Conservation (phyloP, 2,888 invertebrate species). For the Drosophila stalkeri region DNA sequence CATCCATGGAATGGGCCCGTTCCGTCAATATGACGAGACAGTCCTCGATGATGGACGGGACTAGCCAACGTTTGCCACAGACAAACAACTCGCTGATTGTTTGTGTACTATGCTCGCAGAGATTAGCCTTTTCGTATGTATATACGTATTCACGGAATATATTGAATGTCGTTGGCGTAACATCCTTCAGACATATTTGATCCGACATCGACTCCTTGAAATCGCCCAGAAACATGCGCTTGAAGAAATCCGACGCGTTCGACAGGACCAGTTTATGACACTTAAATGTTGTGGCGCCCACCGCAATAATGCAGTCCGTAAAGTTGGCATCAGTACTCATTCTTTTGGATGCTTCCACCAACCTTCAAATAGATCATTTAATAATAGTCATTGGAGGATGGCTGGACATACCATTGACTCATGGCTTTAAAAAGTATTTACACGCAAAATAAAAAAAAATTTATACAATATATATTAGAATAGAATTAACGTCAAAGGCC, state of each 20-base stretch:
- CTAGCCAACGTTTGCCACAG: constrained; percentile 22
- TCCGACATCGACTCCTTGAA: constrained; percentile 7
- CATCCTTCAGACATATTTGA: too few relatives aligned
- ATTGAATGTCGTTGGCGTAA: too few relatives aligned
- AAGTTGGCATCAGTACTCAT: constrained; percentile 21
- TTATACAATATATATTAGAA: background rate
- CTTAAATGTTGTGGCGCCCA: constrained; percentile 28
- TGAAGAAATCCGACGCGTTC: too few relatives aligned
- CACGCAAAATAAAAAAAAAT: background rate
- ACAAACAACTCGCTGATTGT: constrained; percentile 17
- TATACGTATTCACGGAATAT: too few relatives aligned
- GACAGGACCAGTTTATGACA: constrained; percentile 36
- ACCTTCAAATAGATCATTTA: constrained; percentile 5
- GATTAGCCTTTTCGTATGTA: too few relatives aligned
- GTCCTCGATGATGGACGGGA: constrained; percentile 6
- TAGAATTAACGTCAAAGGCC: background rate
- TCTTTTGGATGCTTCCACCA: background rate
- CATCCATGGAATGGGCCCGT: background rate
- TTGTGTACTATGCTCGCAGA: too few relatives aligned
- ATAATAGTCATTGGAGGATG: too few relatives aligned
- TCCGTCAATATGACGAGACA: background rate
- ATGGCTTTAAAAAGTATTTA: background rate
- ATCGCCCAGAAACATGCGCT: constrained; percentile 30
- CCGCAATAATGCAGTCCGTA: constrained; percentile 42
- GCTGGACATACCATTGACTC: background rate